Evolutionary conservation across 1,140 invertebrate genomes (phyloP).

Genomic region (Wasmannia auropunctata): DNA sequence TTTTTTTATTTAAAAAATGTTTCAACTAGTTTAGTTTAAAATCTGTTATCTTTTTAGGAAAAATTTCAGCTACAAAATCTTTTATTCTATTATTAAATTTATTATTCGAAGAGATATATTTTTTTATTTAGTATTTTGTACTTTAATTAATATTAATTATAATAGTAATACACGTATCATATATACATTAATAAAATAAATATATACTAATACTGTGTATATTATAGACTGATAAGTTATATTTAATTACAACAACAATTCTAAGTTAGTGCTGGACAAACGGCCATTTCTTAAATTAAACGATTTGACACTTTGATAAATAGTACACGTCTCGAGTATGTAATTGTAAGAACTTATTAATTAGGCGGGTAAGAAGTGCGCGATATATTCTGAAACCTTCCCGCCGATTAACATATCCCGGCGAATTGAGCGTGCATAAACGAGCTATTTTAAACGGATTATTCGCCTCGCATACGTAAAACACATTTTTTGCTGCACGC

Average conservation of each 20-base stretch:
- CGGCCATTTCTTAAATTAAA: not conserved
- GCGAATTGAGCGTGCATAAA: slow-evolving; percentile 7
- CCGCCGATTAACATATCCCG: slow-evolving; percentile 20
- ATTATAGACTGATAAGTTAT: not conserved
- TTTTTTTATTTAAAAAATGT: not conserved
- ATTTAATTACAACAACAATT: not conserved
- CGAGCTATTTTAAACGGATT: slow-evolving; percentile 12
- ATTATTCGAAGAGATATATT: not conserved
- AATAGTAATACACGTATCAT: not conserved
- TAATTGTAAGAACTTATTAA: slow-evolving; percentile 60
- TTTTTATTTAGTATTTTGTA: not conserved
- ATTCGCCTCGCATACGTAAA: slow-evolving; percentile 16
- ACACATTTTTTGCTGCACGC: not conserved
- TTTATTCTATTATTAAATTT: not conserved
- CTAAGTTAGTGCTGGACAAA: not conserved
- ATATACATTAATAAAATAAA: not conserved
- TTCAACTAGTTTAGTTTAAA: not conserved
- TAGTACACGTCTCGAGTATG: not conserved
- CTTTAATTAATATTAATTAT: not conserved
- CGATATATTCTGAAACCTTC: not conserved
- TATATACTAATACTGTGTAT: too few relatives aligned
- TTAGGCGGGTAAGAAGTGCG: slow-evolving; percentile 39
- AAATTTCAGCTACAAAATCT: not conserved
- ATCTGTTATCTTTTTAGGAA: not conserved
- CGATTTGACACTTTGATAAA: not conserved